Base-by-base conservation (phyloP, 1,140 invertebrate genomes). In the Coenobita brevimanus region DNA sequence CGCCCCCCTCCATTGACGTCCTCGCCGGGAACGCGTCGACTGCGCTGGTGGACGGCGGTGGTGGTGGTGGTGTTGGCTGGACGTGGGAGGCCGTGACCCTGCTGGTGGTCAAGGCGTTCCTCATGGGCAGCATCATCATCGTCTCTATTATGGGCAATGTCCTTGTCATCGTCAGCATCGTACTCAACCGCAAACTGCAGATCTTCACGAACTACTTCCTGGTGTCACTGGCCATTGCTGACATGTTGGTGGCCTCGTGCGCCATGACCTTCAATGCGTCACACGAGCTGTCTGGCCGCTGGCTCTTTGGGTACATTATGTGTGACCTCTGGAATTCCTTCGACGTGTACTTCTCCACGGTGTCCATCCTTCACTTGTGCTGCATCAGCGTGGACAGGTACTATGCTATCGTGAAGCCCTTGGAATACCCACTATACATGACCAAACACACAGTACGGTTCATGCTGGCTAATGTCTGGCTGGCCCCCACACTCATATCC, bases 141-240 rank as follows among this genome's bases (percentile, higher is more conserved):
- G 95, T 96, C 81, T 97, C 97, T 0, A 94, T 98, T 8, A 94
- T 98, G 41, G 97, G 97, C 54, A 98, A 97, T 93, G 95, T 96
- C 0, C 93, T 97, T 83, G 96, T 97, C 89, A 97, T 97, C 90
- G 95, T 96, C 82, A 96, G 95, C 91, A 95, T 96, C 38, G 94
- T 95, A 80, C 93, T 95, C 15, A 95, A 96, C 88, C 93, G 95
- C 60, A 95, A 95, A 89, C 93, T 97, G 75, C 94, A 97, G 4
- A 95, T 97, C 75, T 96, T 97, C 89, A 98, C 97, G 62, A 99
- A 99, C 93, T 97, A 97, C 91, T 98, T 98, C 93, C 97, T 99
- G 69, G 97, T 98, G 43, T 98, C 97, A 38, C 93, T 99, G 30
- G 97, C 98, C 0, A 95, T 97, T 90, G 97, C 97, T 2, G 97